A percentile compares a stretch with the other conserved stretches of the same genome.
Conservation (phyloP, 2,888 invertebrate species). For the Diloba caeruleocephala region DNA sequence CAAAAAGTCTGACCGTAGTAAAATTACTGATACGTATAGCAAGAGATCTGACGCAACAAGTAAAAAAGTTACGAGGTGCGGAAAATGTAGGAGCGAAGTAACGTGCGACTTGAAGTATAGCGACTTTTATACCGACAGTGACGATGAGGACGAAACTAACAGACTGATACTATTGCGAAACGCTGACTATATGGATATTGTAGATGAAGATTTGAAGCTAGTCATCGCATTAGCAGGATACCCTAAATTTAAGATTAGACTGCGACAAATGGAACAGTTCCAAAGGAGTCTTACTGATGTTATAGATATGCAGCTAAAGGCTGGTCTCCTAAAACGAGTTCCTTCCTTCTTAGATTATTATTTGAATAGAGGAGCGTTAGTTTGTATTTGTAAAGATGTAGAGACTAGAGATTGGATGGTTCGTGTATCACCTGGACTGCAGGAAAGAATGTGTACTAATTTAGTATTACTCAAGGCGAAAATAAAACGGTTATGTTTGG, state of each 20-base stretch:
- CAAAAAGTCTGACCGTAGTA: conserved; percentile 65
- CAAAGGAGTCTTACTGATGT: conserved; percentile 73
- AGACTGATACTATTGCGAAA: conserved; percentile 75
- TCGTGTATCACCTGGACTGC: conserved; percentile 76
- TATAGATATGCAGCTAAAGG: conserved; percentile 80
- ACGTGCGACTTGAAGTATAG: conserved; percentile 72
- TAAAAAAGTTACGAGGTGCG: conserved; percentile 59
- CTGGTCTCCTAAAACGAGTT: conserved; percentile 70
- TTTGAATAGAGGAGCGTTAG: conserved; percentile 79
- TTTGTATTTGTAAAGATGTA: conserved; percentile 79
- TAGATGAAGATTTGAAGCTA: conserved; percentile 76
- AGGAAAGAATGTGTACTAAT: conserved; percentile 77
- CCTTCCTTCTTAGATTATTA: conserved; percentile 81
- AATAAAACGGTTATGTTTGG: conserved; percentile 78
- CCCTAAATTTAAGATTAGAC: conserved; percentile 78
- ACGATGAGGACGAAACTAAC: conserved; percentile 78
- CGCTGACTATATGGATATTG: conserved; percentile 76
- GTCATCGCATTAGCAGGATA: conserved; percentile 79
- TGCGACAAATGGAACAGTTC: conserved; percentile 77
- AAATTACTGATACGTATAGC: conserved; percentile 58
- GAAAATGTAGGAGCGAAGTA: conserved; percentile 62
- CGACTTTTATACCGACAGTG: conserved; percentile 74
- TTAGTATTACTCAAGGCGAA: conserved; percentile 75
- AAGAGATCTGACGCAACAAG: conserved; percentile 68
- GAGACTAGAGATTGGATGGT: conserved; percentile 82